These are phyloP conservation scores for Phytoseiulus persimilis DNA, from an alignment of 2,888 invertebrate species.

Conservation along the genomic window DNA sequence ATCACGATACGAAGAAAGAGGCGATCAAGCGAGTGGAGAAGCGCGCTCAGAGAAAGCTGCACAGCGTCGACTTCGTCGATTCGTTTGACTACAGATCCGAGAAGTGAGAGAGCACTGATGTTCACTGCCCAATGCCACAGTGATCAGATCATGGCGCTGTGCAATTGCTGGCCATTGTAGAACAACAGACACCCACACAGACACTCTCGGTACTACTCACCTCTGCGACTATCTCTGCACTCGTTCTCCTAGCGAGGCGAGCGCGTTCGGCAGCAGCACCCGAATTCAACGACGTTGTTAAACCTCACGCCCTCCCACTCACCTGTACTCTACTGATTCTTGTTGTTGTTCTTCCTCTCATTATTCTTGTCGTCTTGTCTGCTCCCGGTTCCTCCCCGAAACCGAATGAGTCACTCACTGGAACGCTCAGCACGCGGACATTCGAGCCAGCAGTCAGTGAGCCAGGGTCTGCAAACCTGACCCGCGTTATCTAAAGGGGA, in stretches of 20 bases:
- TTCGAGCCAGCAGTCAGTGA: background rate
- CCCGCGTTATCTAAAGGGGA: background rate
- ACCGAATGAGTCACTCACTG: background rate
- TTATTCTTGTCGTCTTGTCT: background rate
- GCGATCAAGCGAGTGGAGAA: background rate
- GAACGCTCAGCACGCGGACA: background rate
- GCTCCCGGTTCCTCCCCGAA: background rate
- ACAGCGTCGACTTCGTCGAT: background rate
- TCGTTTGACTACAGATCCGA: background rate
- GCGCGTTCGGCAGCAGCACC: background rate
- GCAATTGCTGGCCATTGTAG: conserved; percentile 5
- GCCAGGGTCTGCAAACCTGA: background rate
- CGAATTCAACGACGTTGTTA: background rate
- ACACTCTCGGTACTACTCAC: background rate
- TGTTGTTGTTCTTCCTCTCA: background rate
- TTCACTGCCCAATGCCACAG: background rate
- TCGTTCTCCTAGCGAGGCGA: background rate
- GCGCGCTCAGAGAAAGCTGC: background rate
- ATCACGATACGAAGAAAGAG: background rate
- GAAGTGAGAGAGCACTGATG: background rate
- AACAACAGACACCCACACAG: background rate
- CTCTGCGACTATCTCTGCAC: background rate
- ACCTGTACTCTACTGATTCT: background rate
- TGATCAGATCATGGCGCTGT: background rate
- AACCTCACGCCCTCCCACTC: background rate